These are phyloP conservation scores for Aphelinus atriplicis DNA, from an alignment of 1,140 invertebrate genomes.

Conservation along the genomic window DNA sequence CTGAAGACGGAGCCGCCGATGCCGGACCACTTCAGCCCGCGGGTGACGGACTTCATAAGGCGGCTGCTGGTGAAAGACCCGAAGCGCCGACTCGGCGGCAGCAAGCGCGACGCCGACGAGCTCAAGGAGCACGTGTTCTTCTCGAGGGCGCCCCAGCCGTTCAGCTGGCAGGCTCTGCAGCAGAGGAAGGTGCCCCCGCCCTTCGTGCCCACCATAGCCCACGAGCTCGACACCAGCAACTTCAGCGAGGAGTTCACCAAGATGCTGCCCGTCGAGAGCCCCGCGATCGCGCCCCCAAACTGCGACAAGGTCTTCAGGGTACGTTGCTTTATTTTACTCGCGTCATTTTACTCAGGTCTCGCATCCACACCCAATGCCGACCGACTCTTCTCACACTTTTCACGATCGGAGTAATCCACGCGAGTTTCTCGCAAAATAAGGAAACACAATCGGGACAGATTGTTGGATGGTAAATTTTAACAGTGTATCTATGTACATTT, in stretches of 20 bases:
- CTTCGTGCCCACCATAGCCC: constrained; percentile 82
- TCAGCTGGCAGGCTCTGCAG: constrained; percentile 79
- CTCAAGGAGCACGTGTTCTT: constrained; percentile 90
- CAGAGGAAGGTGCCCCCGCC: constrained; percentile 80
- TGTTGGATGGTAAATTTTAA: background rate
- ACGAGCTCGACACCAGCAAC: constrained; percentile 93
- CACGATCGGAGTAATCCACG: background rate
- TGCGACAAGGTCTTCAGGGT: constrained; percentile 87
- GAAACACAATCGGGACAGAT: background rate
- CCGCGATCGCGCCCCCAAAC: constrained; percentile 84
- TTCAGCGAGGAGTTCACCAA: constrained; percentile 96
- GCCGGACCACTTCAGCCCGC: constrained; percentile 74
- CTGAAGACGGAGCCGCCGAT: constrained; percentile 87
- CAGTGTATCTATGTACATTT: no score
- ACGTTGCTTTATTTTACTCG: no score
- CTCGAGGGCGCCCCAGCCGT: constrained; percentile 61
- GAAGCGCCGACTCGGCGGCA: constrained; percentile 83
- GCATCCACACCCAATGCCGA: no score
- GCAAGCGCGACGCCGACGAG: constrained; percentile 81
- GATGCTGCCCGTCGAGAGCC: constrained; percentile 90
- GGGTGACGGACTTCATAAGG: constrained; percentile 74
- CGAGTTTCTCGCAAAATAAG: background rate
- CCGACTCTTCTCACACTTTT: no score
- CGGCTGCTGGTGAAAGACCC: constrained; percentile 91
- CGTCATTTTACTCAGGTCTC: no score